Percentiles rank a stretch among this genome's conserved stretches.
Evolutionary conservation across 2,797 vertebrate genomes (phyloP).

Genomic region (Cyclopterus lumpus): DNA sequence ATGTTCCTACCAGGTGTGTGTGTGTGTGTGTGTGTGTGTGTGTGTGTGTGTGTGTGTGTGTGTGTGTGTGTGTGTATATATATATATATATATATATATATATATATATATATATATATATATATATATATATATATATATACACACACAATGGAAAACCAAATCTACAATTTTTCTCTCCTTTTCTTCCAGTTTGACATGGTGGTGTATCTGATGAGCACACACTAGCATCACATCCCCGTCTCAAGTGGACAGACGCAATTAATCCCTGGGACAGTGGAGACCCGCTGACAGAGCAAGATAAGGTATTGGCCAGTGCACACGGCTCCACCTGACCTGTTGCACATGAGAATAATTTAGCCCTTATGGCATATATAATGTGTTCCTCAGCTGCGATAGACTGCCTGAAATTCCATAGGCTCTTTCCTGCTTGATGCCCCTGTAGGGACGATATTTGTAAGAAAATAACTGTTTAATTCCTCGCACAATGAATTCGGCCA

Average conservation of each 20-base stretch:
- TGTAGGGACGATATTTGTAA: constrained; percentile 4
- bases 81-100: too few species aligned
- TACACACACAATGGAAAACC: constrained; percentile 20
- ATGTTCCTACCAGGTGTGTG: neutral
- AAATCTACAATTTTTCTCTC: constrained; percentile 22
- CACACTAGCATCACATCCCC: constrained; percentile 62
- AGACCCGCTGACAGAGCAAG: constrained; percentile 75
- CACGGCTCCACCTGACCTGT: constrained; percentile 61
- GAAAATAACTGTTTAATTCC: constrained; percentile 21
- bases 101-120: too few species aligned
- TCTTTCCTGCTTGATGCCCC: constrained; percentile 14
- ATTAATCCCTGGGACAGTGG: constrained; percentile 75
- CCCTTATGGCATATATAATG: constrained; percentile 51
- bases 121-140: too few species aligned
- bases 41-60: too few species aligned
- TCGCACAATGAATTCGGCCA: constrained; percentile 12
- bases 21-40: too few species aligned
- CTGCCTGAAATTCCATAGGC: constrained; percentile 12
- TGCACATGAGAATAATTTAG: constrained; percentile 59
- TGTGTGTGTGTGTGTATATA: too few species aligned
- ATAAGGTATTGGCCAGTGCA: constrained; percentile 72
- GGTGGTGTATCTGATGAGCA: constrained; percentile 49
- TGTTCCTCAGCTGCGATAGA: constrained; percentile 11
- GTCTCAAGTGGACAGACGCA: constrained; percentile 74
- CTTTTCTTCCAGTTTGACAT: constrained; percentile 31